Evolutionary conservation across 2,888 invertebrate species (phyloP), one percentile per base, ranked within the genome.

Genomic region (Limnephilus marmoratus): DNA sequence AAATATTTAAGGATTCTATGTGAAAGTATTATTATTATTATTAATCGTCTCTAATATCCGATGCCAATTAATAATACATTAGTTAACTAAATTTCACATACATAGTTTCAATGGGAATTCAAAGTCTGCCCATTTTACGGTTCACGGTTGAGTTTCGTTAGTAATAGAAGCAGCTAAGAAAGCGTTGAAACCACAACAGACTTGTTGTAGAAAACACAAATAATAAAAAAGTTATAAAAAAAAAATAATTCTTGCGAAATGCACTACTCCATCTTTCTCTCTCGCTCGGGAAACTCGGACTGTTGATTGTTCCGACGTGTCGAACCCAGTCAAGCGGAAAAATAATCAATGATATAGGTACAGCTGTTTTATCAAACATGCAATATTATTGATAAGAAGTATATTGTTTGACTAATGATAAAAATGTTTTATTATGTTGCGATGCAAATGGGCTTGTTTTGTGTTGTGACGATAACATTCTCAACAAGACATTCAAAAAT

Each of bases 101-200:
- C 11, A 82, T 15, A 5, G 82, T 82, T 34, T 82, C 82, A 34
- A 82, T 18, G 4, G 31, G 18, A 15, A 34, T 81, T 34, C 86
- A 45, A 86, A 41, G 86, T 86, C 7, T n/a, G n/a, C 29, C 86
- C 49, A 29, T 45, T 29, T 2, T 86, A 86, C 86, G n/a, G 68
- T 88, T 88, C 88, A 88, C 88, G 88, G 88, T 88, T 88, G 80
- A 88, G 88, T 29, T 53, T 53, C 31, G 24, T 37, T 24, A 24
- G 80, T 88, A 88, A 88, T 88, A 9, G 88, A 88, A 88, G 80
- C 80, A 9, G 24, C 80, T 31, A 80, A 88, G 88, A 88, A 88
- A 88, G 88, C 88, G 88, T 88, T 88, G 37, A 80, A 80, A 88
- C 88, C 88, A 88, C 88, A 88, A 88, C 80, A 88, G 53, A 80